Base-by-base conservation (phyloP, 2,797 vertebrate genomes). In the Octomys mimax region DNA sequence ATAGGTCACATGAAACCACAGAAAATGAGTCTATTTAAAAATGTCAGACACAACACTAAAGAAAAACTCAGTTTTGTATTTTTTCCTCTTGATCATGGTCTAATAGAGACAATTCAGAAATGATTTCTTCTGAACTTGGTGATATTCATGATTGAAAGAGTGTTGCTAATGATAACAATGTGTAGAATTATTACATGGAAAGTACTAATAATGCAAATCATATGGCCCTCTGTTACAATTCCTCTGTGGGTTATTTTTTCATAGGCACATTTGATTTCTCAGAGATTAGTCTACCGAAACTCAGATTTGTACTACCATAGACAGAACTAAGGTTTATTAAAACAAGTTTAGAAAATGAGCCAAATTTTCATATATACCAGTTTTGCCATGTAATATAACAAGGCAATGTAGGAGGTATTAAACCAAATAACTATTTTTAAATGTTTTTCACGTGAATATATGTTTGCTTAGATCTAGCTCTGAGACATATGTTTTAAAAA, bases 11-110 rank as follows among this genome's bases (percentile, higher is more conserved):
- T 90, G 95, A 98, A 97, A 97, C 97, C 97, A 84, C 96, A 98
- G 97, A 97, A 97, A 98, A 98, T 96, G 96, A 97, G 95, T 95
- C 97, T 95, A 97, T 95, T 97, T 98, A 61, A 97, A 98, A 96
- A 97, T 90, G 97, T 97, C 97, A 98, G 93, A 80, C 89, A 89
- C 46, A 83, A 90, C 97, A 91, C 91, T 94, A 95, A 96, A 97
- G 92, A 82, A 95, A 97, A 97, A 95, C 91, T 94, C 42, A 9
- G 92, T 78, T 95, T 97, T 97, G 94, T 94, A 93, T 89, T 96
- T 95, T 98, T 98, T 92, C 96, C 96, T 97, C 97, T 98, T 97
- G 96, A 97, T 97, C 96, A 96, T 90, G 92, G 96, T 88, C 93
- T 95, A 97, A 97, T 84, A 96, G 93, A 97, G 96, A 97, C 84